These are phyloP conservation scores for Barnardius zonarius DNA, from an alignment of 2,113 vertebrate species.

Conservation along the genomic window DNA sequence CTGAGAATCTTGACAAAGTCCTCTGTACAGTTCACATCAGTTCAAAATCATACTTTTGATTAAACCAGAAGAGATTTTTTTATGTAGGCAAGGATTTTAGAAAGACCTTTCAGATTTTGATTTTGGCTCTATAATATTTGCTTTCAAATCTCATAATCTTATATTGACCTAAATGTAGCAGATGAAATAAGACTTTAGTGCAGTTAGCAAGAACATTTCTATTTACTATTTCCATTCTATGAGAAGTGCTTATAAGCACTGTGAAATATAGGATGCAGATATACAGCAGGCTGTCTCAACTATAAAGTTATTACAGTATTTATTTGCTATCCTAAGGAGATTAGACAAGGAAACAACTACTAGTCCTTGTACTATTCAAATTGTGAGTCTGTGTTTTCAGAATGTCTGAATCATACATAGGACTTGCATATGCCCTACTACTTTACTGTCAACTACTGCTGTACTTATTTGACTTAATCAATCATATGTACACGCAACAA, in stretches of 20 bases:
- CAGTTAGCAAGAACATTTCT: background rate
- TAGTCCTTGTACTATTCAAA: background rate
- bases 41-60: background rate
- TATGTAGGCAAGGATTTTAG: background rate
- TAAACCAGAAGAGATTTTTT: background rate
- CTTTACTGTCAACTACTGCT: background rate
- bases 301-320: background rate
- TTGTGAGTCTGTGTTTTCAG: background rate
- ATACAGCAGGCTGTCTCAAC: background rate
- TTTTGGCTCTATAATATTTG: background rate
- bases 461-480: background rate
- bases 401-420: background rate
- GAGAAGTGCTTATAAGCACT: background rate
- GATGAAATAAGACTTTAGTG: background rate
- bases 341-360: background rate
- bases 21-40: background rate
- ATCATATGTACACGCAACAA: background rate
- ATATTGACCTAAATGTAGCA: background rate
- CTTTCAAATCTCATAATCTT: background rate
- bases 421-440: background rate
- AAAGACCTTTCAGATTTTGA: background rate
- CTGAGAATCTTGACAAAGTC: background rate
- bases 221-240: background rate
- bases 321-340: background rate
- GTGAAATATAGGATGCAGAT: background rate